Base-by-base conservation (phyloP, 2,113 vertebrate genomes). In the Agelaius phoeniceus region DNA sequence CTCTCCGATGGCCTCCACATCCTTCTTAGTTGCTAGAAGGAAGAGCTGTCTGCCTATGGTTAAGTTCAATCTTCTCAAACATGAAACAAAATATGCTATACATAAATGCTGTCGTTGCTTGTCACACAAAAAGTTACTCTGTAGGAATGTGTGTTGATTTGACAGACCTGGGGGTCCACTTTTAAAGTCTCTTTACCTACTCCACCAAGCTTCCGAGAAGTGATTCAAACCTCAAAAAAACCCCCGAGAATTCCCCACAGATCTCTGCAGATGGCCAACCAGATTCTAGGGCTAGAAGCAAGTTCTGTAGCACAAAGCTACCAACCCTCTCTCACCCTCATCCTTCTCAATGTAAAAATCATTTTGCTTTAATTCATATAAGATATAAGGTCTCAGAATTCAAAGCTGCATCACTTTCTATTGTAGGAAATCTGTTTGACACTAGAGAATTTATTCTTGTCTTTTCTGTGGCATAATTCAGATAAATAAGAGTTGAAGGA, bases 211-310 rank as follows among this genome's bases (percentile, higher is more conserved):
- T 46, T 48, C 57, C 13, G 59, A 46, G 30, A 87, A 91, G 63
- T 1, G 1, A 85, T 48, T 74, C 24, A 80, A 28, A 75, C 15
- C 28, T 73, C n/a, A 49, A 63, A 68, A 63, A 93, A 84, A 2
- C 1, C 3, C 21, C 9, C 2, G 0, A 52, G 2, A 71, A 52
- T 35, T 66, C 19, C 31, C 17, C 11, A 1, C 6, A 19, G 4
- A 46, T 48, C 51, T 90, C 57, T 33, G 43, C 51, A 88, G 27
- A 71, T 26, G 4, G 2, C 22, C 19, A 74, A 57, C 10, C 55
- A 67, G 27, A 66, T 61, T 77, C 28, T 39, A 72, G 79, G 37
- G 19, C 31, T 65, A 74, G 43, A 92, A 89, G 52, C 12, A 78
- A 79, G 55, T 80, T 66, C 71, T 55, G 11, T 35, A 71, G 49